Conservation (phyloP, 2,888 invertebrate species). For the Crocallis elinguaria region DNA sequence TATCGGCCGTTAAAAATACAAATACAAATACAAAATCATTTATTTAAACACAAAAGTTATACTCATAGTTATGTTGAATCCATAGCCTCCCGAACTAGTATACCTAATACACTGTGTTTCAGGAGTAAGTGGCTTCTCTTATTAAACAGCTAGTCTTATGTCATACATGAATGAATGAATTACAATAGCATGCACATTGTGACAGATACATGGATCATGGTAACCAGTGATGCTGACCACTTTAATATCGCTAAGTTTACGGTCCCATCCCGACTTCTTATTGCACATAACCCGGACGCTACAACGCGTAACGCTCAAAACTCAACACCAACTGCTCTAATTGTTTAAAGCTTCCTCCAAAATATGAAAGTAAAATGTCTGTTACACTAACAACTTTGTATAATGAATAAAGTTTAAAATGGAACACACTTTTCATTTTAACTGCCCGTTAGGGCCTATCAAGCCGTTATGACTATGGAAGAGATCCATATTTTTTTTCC, state of each 20-base stretch:
- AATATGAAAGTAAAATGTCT: slow-evolving; percentile 62
- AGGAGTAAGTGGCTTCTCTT: too few relatives aligned
- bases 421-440: slow-evolving; percentile 65
- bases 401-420: slow-evolving; percentile 66
- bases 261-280: slow-evolving; percentile 10
- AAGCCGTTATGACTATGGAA: slow-evolving; percentile 54
- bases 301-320: slow-evolving; percentile 24
- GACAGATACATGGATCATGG: slow-evolving; percentile 45
- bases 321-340: slow-evolving; percentile 41
- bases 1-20: slow-evolving; percentile 55
- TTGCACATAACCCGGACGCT: slow-evolving; percentile 19
- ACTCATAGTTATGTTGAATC: too few relatives aligned
- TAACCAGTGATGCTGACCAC: slow-evolving; percentile 38
- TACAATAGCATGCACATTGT: slow-evolving; percentile 62
- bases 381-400: slow-evolving; percentile 58
- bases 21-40: too few relatives aligned
- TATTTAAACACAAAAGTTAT: too few relatives aligned
- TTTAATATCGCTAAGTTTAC: slow-evolving; percentile 34
- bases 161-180: too few relatives aligned
- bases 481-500: slow-evolving; percentile 41
- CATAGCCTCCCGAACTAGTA: too few relatives aligned
- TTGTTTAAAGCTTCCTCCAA: slow-evolving; percentile 56
- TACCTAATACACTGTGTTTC: too few relatives aligned
- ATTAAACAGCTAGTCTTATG: too few relatives aligned
- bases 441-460: slow-evolving; percentile 64